Evolutionary conservation across 2,113 vertebrate genomes (phyloP).

Genomic region (Tetrax tetrax): DNA sequence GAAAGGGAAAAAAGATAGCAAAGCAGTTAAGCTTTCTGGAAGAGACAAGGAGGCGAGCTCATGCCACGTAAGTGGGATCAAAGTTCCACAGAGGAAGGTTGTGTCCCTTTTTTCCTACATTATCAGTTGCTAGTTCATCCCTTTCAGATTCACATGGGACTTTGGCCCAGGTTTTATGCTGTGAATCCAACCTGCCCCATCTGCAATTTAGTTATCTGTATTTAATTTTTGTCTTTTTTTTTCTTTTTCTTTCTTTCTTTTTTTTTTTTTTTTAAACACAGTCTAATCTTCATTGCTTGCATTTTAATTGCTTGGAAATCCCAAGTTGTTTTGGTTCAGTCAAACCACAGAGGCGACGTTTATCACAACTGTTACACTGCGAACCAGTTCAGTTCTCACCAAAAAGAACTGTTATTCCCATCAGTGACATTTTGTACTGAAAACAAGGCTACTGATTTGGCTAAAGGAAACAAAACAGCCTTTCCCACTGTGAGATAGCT

Average conservation of each 20-base stretch:
- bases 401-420: constrained; percentile 57
- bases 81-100: constrained; percentile 18
- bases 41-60: not conserved
- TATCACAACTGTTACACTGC: constrained; percentile 60
- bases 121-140: constrained; percentile 3
- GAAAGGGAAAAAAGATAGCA: not conserved
- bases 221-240: not conserved
- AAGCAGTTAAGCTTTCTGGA: not conserved
- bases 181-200: constrained; percentile 57
- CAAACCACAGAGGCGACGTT: constrained; percentile 70
- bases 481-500: constrained; percentile 39
- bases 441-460: constrained; percentile 80
- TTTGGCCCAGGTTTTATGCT: constrained; percentile 19
- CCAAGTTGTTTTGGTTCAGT: constrained; percentile 74
- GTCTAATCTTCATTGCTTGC: constrained; percentile 26
- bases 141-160: constrained; percentile 52
- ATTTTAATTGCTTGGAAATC: constrained; percentile 66
- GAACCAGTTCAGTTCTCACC: constrained; percentile 72
- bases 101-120: not conserved
- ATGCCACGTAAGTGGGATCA: not conserved
- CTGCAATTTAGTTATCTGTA: constrained; percentile 56
- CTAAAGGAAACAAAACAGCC: constrained; percentile 58
- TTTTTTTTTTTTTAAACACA: not conserved
- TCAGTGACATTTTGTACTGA: constrained; percentile 72
- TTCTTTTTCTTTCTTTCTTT: rapidly evolving